Conservation (phyloP, 2,113 vertebrate genomes). For the Xenopus tropicalis region DNA sequence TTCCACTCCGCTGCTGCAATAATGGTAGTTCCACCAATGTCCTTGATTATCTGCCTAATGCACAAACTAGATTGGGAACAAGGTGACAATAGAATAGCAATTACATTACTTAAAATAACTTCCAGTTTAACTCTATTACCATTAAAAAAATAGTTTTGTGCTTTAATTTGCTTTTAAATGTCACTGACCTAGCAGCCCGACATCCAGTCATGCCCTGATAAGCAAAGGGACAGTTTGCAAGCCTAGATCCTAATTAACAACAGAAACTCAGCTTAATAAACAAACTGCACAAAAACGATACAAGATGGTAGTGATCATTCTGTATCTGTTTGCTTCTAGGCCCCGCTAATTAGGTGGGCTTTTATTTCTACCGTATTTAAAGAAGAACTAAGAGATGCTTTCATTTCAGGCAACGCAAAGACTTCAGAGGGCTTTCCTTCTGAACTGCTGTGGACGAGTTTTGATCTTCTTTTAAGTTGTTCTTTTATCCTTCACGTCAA, state of each 20-base stretch:
- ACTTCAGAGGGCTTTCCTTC: slow-evolving; percentile 27
- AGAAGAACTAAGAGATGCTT: slow-evolving; percentile 32
- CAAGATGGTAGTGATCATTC: neutral
- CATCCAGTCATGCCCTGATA: neutral
- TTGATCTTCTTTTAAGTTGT: slow-evolving; percentile 42
- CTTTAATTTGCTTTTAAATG: too few relatives aligned
- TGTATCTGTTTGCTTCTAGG: slow-evolving; percentile 18
- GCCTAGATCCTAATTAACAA: neutral
- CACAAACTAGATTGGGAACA: too few relatives aligned
- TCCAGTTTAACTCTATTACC: too few relatives aligned
- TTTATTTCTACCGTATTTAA: slow-evolving; percentile 15
- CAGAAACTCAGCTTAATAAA: slow-evolving; percentile 17
- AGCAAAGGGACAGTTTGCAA: neutral
- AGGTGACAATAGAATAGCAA: too few relatives aligned
- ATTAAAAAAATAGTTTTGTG: too few relatives aligned
- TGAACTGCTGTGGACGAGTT: slow-evolving; percentile 35
- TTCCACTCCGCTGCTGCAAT: too few relatives aligned
- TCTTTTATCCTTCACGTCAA: slow-evolving; percentile 33
- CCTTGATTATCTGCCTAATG: too few relatives aligned
- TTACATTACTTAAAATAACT: too few relatives aligned
- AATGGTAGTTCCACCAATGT: too few relatives aligned
- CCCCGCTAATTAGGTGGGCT: slow-evolving; percentile 34
- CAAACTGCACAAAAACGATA: slow-evolving; percentile 13
- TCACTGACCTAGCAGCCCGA: too few relatives aligned
- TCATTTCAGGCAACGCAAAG: slow-evolving; percentile 31